Evolutionary conservation across 2,113 vertebrate genomes (phyloP), one percentile per base, ranked within the genome.

Genomic region (Shinisaurus crocodilurus): DNA sequence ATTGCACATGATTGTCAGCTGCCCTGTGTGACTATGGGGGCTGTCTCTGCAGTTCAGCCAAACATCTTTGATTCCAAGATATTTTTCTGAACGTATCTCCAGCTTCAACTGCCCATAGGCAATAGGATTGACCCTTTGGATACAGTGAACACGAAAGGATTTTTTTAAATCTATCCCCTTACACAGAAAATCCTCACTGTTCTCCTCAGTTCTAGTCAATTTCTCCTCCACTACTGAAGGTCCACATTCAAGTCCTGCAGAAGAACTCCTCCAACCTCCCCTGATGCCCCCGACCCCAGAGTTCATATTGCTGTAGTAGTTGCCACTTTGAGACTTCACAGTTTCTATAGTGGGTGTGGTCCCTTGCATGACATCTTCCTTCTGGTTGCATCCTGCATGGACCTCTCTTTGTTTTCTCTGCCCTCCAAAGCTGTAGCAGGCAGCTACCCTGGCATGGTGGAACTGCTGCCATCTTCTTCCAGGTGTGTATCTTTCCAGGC

Each of bases 71-170:
- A 82, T 20, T 27, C 0, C 12, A 57, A 54, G 93, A 95, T 94
- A 93, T 95, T 95, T 94, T 85, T 94, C 93, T 69, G 13, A 95
- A 95, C 70, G 92, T 92, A 93, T 92, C 93, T 93, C 90, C 74
- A 94, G 90, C 72, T 87, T 90, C 43, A 92, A 91, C 94, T 92
- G 95, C 89, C 87, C 91, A 94, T 93, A 90, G 57, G 92, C 94
- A 93, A 87, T 89, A 95, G 92, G 88, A 92, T 88, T 93, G 48
- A 92, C 48, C 79, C 8, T 87, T 85, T 69, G 2, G 85, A 85
- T 72, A 93, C 70, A 93, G 87, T 92, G 88, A 89, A 74, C 63
- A 76, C 90, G 57, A n/a, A 91, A 83, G 89, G 79, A 29, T 85
- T 89, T n/a, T 48, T 86, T 34, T n/a, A n/a, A n/a, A 34, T 18